Evolutionary conservation across 1,140 invertebrate species (phyloP), one percentile per base, ranked within the genome.

Genomic region (Vanessa atalanta): DNA sequence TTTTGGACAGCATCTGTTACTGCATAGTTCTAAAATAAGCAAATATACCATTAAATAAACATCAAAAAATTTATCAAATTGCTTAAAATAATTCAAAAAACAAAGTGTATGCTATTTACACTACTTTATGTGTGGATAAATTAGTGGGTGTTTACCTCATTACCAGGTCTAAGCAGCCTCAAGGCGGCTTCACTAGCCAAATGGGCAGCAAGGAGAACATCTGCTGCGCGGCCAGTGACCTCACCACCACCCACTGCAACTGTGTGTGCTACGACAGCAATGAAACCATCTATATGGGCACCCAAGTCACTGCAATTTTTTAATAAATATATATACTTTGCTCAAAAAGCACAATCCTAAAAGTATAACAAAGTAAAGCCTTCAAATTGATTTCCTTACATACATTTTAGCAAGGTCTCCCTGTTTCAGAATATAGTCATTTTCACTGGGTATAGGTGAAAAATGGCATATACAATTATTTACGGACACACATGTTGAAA

Each of bases 381-480:
- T 3, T 23, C 7, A 0, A 23, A 20, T 23, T 12, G 4, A 57
- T 57, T 57, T 65, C 43, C 61, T 14, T 60, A 87, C 96, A 96
- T 95, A 98, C 97, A 99, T 97, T 96, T 99, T 99, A 72, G 99
- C 98, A 81, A 99, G 93, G 94, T 99, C 99, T 51, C 97, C 98
- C 85, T 97, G 95, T 91, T 98, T 97, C 16, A 99, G 91, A 68
- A 95, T 94, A 76, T 97, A 96, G 93, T 99, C 98, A 60, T 96
- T 94, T 93, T 99, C 99, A 93, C 96, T 98, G 76, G 96, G 96
- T 65, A 99, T 95, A 16, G 99, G 99, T 60, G 98, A 99, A 91
- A 97, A 99, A 89, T 99, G 99, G 91, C 99, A 99, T 89, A 99
- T 99, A 94, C 98, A 99, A 93, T 99, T 99, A 93, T 99, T 99